Percentiles rank a stretch among this genome's conserved stretches.
These are phyloP conservation scores for Leptothorax acervorum DNA, from an alignment of 2,888 invertebrate genomes.

Conservation along the genomic window DNA sequence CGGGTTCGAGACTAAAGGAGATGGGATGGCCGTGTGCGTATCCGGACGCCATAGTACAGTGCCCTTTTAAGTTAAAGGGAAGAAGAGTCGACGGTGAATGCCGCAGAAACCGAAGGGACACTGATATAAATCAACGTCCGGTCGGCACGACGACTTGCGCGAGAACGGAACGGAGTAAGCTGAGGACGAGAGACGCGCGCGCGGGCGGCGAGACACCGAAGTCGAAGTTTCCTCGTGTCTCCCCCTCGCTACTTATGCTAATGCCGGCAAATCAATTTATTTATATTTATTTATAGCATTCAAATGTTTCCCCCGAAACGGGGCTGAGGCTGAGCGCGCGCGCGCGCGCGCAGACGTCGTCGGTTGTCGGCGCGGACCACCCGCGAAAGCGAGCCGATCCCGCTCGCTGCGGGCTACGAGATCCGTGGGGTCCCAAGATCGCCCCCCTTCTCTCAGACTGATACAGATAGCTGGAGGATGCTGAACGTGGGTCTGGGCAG, in stretches of 20 bases:
- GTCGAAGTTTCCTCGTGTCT: slow-evolving; percentile 50
- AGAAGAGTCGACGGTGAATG: slow-evolving; percentile 63
- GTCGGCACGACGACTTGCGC: slow-evolving; percentile 22
- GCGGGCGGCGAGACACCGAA: slow-evolving; percentile 60
- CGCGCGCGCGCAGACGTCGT: slow-evolving; percentile 58
- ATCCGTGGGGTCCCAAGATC: slow-evolving; percentile 46
- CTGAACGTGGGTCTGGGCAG: not conserved
- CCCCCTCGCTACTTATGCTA: slow-evolving; percentile 79
- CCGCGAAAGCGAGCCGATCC: slow-evolving; percentile 76
- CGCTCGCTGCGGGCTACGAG: slow-evolving; percentile 51
- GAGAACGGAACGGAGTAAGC: slow-evolving; percentile 36
- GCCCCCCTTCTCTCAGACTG: slow-evolving; percentile 20
- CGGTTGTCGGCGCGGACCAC: slow-evolving; percentile 74
- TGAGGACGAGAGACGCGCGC: slow-evolving; percentile 51
- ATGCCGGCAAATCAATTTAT: slow-evolving; percentile 82
- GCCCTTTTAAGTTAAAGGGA: slow-evolving; percentile 77
- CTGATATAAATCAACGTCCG: slow-evolving; percentile 80
- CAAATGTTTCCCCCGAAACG: slow-evolving; percentile 77
- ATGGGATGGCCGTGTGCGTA: slow-evolving; percentile 56
- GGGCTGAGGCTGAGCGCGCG: slow-evolving; percentile 45
- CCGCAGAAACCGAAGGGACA: slow-evolving; percentile 70
- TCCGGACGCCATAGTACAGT: slow-evolving; percentile 63
- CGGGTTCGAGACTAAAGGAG: slow-evolving; percentile 57
- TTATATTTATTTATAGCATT: slow-evolving; percentile 83
- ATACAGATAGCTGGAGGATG: slow-evolving; percentile 45